Evolutionary conservation across 2,113 vertebrate species (phyloP).

Genomic region (Prionailurus viverrinus): DNA sequence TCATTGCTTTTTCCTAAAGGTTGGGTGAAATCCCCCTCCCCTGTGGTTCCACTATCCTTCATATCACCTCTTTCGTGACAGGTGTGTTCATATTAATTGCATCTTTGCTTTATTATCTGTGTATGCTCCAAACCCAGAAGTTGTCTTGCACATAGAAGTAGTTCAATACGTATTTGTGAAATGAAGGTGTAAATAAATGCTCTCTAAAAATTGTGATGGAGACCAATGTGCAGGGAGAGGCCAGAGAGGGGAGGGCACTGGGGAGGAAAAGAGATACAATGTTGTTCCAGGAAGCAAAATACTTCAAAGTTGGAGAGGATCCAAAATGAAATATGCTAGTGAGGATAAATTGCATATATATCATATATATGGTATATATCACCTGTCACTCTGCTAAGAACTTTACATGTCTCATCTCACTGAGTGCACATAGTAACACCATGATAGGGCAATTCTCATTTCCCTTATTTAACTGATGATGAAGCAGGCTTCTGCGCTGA

Average conservation of each 20-base stretch:
- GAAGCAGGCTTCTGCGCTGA: background rate
- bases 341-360: rapidly evolving
- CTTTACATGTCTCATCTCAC: background rate
- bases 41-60: background rate
- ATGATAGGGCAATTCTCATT: rapidly evolving
- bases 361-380: background rate
- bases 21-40: rapidly evolving
- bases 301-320: background rate
- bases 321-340: background rate
- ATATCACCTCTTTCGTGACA: background rate
- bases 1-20: background rate
- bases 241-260: background rate
- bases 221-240: background rate
- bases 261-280: background rate
- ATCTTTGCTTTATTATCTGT: background rate
- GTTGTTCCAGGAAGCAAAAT: background rate
- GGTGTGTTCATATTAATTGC: background rate
- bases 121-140: background rate
- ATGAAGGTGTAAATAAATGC: background rate
- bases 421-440: rapidly evolving
- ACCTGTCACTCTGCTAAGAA: background rate
- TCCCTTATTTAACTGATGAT: background rate
- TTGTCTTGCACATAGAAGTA: background rate
- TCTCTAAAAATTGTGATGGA: background rate
- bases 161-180: background rate